A percentile compares a stretch with the other conserved stretches of the same genome.
Conservation (phyloP, 2,888 invertebrate genomes). For the Sericinus montela region DNA sequence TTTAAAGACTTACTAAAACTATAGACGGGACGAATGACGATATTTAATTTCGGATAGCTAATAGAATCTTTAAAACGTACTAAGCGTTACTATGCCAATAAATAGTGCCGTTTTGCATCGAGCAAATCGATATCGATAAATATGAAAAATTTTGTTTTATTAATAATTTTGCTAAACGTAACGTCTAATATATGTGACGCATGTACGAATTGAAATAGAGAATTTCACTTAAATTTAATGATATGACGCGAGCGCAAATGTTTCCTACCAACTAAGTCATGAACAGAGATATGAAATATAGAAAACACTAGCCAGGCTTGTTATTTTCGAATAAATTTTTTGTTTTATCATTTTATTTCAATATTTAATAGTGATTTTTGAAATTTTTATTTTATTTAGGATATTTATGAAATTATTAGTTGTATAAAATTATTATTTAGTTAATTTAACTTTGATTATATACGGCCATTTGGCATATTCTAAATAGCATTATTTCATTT, state of each 20-base stretch:
- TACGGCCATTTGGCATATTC: too few relatives aligned
- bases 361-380: too few relatives aligned
- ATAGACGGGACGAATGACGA: slow-evolving; percentile 7
- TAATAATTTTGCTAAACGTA: slow-evolving; percentile 35
- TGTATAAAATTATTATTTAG: too few relatives aligned
- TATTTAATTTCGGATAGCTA: neutral
- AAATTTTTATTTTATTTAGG: too few relatives aligned
- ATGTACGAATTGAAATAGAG: slow-evolving; percentile 34
- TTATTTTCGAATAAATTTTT: too few relatives aligned
- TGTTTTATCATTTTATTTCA: too few relatives aligned
- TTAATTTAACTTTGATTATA: too few relatives aligned
- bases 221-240: slow-evolving; percentile 61
- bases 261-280: slow-evolving; percentile 20
- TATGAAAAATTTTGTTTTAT: slow-evolving; percentile 28
- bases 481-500: too few relatives aligned
- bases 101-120: slow-evolving; percentile 33
- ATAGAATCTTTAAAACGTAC: neutral
- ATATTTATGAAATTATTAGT: too few relatives aligned
- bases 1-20: neutral
- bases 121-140: slow-evolving; percentile 34
- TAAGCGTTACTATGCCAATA: slow-evolving; percentile 12
- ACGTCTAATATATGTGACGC: slow-evolving; percentile 21
- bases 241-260: slow-evolving; percentile 71
- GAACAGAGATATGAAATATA: slow-evolving; percentile 5
- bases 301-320: too few relatives aligned